Conservation (phyloP, 2,888 invertebrate genomes). For the Phalangium opilio region DNA sequence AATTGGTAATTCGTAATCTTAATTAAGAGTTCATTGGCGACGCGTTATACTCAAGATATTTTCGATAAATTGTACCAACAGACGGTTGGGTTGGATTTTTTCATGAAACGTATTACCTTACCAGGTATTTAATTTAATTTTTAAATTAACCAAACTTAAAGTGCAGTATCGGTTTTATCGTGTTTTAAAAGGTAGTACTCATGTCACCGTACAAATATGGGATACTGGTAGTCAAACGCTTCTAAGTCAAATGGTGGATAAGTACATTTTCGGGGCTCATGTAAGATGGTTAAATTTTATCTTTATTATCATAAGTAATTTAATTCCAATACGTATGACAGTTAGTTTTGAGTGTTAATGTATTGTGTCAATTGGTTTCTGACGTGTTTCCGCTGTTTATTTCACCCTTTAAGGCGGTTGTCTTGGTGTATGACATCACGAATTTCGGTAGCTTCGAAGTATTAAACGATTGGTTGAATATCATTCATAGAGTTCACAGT, state of each 20-base stretch:
- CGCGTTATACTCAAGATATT: constrained; percentile 49
- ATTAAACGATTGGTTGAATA: constrained; percentile 51
- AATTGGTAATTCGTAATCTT: no score
- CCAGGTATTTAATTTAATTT: constrained; percentile 32
- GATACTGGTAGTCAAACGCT: constrained; percentile 68
- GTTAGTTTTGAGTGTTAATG: not conserved
- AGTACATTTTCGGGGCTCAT: constrained; percentile 37
- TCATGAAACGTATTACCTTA: constrained; percentile 45
- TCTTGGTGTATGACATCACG: constrained; percentile 70
- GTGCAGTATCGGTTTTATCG: not conserved
- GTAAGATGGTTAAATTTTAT: constrained; percentile 24
- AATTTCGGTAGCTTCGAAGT: constrained; percentile 62
- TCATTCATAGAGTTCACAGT: constrained; percentile 16
- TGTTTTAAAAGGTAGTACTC: constrained; percentile 29
- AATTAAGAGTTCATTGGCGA: constrained; percentile 44
- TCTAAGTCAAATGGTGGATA: constrained; percentile 57
- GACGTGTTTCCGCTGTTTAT: not conserved
- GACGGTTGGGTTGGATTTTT: constrained; percentile 57
- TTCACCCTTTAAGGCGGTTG: constrained; percentile 45
- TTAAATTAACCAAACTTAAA: not conserved
- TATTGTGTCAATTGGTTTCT: not conserved
- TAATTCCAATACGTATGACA: not conserved
- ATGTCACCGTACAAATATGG: constrained; percentile 58
- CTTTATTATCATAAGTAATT: not conserved
- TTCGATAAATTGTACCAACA: constrained; percentile 42